A percentile compares a stretch with the other conserved stretches of the same genome.
Evolutionary conservation across 2,113 vertebrate genomes (phyloP).

Genomic region (Equus quagga): DNA sequence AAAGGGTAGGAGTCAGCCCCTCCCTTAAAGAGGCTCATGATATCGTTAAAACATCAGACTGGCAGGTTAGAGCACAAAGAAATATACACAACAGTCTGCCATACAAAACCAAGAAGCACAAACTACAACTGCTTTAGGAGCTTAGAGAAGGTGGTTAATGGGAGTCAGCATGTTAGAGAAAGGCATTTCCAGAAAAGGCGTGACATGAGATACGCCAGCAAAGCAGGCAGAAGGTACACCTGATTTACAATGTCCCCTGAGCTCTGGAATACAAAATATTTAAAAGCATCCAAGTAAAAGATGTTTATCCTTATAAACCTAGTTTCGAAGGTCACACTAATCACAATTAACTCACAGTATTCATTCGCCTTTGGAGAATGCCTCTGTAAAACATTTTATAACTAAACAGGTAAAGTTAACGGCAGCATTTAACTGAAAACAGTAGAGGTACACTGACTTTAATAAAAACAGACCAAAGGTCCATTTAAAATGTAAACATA

Average conservation of each 20-base stretch:
- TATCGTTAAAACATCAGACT: neutral
- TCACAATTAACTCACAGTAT: neutral
- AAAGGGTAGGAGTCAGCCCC: neutral
- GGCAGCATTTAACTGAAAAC: neutral
- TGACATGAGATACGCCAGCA: neutral
- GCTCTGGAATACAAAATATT: neutral
- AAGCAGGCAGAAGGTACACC: neutral
- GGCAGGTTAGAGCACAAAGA: neutral
- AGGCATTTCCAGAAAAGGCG: neutral
- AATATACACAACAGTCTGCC: neutral
- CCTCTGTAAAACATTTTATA: neutral
- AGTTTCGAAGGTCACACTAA: slow-evolving; percentile 7
- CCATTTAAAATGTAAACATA: neutral
- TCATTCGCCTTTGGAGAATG: neutral
- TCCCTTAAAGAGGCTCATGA: neutral
- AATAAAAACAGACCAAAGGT: neutral
- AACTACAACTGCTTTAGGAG: neutral
- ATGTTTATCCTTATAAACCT: neutral
- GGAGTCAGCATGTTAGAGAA: neutral
- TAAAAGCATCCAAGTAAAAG: neutral
- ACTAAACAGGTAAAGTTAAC: slow-evolving; percentile 16
- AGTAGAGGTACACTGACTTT: neutral
- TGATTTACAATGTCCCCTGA: neutral
- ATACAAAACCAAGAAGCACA: neutral
- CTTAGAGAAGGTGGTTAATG: neutral